Evolutionary conservation across 1,140 invertebrate genomes (phyloP).

Genomic region (Magallana gigas): DNA sequence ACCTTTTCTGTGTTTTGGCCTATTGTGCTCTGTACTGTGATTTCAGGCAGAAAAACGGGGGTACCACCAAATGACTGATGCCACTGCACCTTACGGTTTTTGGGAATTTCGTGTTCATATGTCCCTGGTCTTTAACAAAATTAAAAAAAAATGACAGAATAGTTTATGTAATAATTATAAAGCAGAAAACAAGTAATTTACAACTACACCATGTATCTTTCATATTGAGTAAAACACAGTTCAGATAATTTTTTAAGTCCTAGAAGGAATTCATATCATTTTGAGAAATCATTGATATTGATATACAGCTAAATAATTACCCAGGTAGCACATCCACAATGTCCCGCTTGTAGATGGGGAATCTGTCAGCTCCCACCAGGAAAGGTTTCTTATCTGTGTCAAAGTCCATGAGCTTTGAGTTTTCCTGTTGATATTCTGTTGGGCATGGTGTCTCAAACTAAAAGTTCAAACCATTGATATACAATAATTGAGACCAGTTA

Average conservation of each 20-base stretch:
- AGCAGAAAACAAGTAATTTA: no score
- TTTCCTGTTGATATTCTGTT: conserved; percentile 70
- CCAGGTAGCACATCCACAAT: conserved; percentile 74
- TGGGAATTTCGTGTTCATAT: conserved; percentile 74
- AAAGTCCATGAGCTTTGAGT: conserved; percentile 68
- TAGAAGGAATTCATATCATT: no score
- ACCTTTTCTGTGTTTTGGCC: conserved; percentile 78
- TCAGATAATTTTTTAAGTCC: no score
- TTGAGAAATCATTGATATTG: no score
- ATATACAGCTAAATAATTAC: conserved; percentile 56
- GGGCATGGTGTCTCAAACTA: conserved; percentile 74
- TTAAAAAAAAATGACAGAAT: conserved; percentile 6
- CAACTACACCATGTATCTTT: no score
- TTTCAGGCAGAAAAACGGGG: conserved; percentile 73
- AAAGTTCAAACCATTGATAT: not conserved
- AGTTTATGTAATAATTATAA: not conserved
- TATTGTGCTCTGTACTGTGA: conserved; percentile 76
- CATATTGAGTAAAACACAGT: no score
- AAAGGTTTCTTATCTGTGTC: conserved; percentile 73
- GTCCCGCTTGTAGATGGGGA: conserved; percentile 71
- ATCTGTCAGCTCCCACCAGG: conserved; percentile 71
- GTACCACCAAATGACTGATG: conserved; percentile 78
- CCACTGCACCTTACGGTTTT: conserved; percentile 75
- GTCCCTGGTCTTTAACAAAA: conserved; percentile 71
- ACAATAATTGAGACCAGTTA: no score